Evolutionary conservation across 2,113 vertebrate genomes (phyloP), one percentile per base, ranked within the genome.

Genomic region (Toxotes jaculatrix): DNA sequence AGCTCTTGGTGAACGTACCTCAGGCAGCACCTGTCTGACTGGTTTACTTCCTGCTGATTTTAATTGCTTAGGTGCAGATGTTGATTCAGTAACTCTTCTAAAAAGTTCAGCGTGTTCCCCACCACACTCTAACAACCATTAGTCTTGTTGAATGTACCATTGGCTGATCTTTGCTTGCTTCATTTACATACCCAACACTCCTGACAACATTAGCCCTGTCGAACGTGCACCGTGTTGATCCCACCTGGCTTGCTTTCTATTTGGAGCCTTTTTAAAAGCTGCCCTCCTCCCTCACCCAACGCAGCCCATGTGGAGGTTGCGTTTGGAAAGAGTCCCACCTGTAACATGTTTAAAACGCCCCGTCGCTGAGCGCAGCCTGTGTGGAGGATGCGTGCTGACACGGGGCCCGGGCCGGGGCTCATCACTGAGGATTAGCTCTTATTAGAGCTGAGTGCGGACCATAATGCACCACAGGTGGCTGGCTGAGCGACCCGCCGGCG

Each of bases 401-500:
- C 27, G 0, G 16, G 70, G 19, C 61, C 23, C 17, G 9, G 60
- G 79, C 36, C 53, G 55, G 74, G 74, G n/a, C 88, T 82, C 86
- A 80, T 87, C 91, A 87, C 27, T 3, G 76, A 83, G 84, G 82
- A 90, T 86, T 84, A 87, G 86, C 74, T 86, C 84, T 85, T 74
- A 87, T 91, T 86, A 85, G 79, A 83, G 86, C 60, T 86, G 82
- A 90, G 88, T 80, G 85, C 9, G 17, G 66, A 19, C 87, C 86
- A 88, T 84, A 89, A 89, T 91, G 90, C 86, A 84, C 80, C 84
- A 75, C 89, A 89, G 89, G 87, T 86, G 86, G 71, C 84, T 0
- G 75, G 59, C 62, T 40, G 79, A 86, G 82, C 47, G 74, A 89
- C 65, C 80, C 49, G 83, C 73, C 43, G 51, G 85, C 57, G 19